Conservation (phyloP, 1,140 invertebrate species). For the Drosophila aff. region DNA sequence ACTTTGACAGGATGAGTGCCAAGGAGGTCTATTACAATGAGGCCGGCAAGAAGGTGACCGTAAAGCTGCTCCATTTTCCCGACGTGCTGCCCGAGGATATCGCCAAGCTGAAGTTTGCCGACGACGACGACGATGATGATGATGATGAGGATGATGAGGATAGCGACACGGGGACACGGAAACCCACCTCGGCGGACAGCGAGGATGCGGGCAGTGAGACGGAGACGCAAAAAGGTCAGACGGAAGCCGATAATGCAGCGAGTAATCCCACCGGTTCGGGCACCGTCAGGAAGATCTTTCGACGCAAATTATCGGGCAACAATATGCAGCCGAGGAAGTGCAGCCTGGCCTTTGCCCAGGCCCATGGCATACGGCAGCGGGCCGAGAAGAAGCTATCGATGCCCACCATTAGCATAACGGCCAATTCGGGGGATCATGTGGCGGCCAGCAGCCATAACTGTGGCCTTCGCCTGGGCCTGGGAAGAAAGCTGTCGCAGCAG, state of each 20-base stretch:
- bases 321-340: slow-evolving; percentile 73
- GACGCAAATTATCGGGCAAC: slow-evolving; percentile 75
- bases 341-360: slow-evolving; percentile 82
- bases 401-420: slow-evolving; percentile 76
- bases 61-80: slow-evolving; percentile 81
- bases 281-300: slow-evolving; percentile 65
- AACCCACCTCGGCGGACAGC: slow-evolving; percentile 36
- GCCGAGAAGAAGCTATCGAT: slow-evolving; percentile 75
- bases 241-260: not conserved
- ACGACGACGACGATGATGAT: slow-evolving; percentile 52
- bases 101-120: slow-evolving; percentile 74
- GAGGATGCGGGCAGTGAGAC: slow-evolving; percentile 56
- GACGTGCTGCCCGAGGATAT: slow-evolving; percentile 81
- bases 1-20: slow-evolving; percentile 85
- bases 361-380: slow-evolving; percentile 73
- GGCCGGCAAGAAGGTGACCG: slow-evolving; percentile 83
- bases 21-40: slow-evolving; percentile 84
- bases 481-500: slow-evolving; percentile 55
- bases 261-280: not conserved
- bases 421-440: slow-evolving; percentile 62
- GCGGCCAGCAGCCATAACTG: slow-evolving; percentile 8
- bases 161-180: slow-evolving; percentile 1
- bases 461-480: slow-evolving; percentile 8
- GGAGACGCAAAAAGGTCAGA: slow-evolving; percentile 24
- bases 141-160: slow-evolving; percentile 51